These are phyloP conservation scores for Allobates femoralis DNA, from an alignment of 2,797 vertebrate genomes.

Conservation along the genomic window DNA sequence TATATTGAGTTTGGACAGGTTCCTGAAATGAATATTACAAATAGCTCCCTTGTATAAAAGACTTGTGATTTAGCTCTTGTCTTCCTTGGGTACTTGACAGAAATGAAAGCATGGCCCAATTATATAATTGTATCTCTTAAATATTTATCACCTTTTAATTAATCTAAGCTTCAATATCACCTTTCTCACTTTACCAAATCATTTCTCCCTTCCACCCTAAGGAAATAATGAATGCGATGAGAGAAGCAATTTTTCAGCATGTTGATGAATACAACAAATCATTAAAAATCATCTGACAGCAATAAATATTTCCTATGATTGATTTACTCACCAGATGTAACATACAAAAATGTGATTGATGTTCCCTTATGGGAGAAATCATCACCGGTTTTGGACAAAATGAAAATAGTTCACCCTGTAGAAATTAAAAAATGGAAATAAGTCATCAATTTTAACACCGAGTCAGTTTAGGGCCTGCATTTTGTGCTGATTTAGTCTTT, in stretches of 20 bases:
- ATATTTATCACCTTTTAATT: constrained; percentile 40
- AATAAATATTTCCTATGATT: constrained; percentile 52
- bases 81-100: not conserved
- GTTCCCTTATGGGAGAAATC: constrained; percentile 1
- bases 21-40: constrained; percentile 9
- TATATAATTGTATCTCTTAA: constrained; percentile 19
- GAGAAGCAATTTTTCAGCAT: constrained; percentile 40
- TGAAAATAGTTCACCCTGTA: not conserved
- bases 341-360: constrained; percentile 1
- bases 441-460: not conserved
- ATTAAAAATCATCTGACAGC: constrained; percentile 36
- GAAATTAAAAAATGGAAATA: not conserved
- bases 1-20: not conserved
- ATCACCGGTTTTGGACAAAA: not conserved
- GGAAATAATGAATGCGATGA: constrained; percentile 43
- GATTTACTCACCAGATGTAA: constrained; percentile 40
- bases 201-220: constrained; percentile 2
- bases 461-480: not conserved
- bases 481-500: not conserved
- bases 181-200: constrained; percentile 40
- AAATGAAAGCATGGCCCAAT: constrained; percentile 13
- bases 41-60: not conserved
- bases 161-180: constrained; percentile 25
- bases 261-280: constrained; percentile 49
- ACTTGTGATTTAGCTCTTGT: not conserved